A percentile compares a stretch with the other conserved stretches of the same genome.
Conservation (phyloP, 2,888 invertebrate species). For the Cheilosia urbana region DNA sequence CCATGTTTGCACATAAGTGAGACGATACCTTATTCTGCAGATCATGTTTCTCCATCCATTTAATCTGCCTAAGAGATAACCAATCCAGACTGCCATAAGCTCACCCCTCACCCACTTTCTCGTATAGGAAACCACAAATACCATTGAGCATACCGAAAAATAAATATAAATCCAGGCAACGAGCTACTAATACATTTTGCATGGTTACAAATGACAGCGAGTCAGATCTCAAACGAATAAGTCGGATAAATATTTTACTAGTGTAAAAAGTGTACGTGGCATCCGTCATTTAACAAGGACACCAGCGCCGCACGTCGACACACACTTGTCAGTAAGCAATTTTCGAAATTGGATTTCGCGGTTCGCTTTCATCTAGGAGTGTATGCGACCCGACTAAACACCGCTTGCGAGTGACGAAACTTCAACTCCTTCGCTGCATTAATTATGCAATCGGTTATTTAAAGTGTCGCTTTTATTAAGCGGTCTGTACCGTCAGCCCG, state of each 20-base stretch:
- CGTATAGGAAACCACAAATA: slow-evolving; percentile 2
- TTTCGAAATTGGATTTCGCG: slow-evolving; percentile 61
- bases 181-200: slow-evolving; percentile 29
- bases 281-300: slow-evolving; percentile 34
- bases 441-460: slow-evolving; percentile 57
- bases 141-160: slow-evolving; percentile 18
- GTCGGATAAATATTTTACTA: slow-evolving; percentile 65
- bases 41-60: slow-evolving; percentile 50
- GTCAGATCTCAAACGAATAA: slow-evolving; percentile 50
- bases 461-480: slow-evolving; percentile 57
- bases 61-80: slow-evolving; percentile 67
- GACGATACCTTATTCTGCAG: slow-evolving; percentile 26
- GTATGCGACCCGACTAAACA: not conserved
- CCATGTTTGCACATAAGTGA: slow-evolving; percentile 48
- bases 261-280: slow-evolving; percentile 43
- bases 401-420: slow-evolving; percentile 11
- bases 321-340: slow-evolving; percentile 28
- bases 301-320: slow-evolving; percentile 11
- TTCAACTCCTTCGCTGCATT: slow-evolving; percentile 54
- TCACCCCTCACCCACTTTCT: not conserved
- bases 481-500: slow-evolving; percentile 16
- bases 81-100: not conserved
- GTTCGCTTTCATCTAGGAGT: not conserved
- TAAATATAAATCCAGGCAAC: slow-evolving; percentile 19
- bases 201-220: slow-evolving; percentile 47